phyloP scores from a whole-genome alignment of 2,797 vertebrate genomes.

The Gephyroberyx darwinii region DNA sequence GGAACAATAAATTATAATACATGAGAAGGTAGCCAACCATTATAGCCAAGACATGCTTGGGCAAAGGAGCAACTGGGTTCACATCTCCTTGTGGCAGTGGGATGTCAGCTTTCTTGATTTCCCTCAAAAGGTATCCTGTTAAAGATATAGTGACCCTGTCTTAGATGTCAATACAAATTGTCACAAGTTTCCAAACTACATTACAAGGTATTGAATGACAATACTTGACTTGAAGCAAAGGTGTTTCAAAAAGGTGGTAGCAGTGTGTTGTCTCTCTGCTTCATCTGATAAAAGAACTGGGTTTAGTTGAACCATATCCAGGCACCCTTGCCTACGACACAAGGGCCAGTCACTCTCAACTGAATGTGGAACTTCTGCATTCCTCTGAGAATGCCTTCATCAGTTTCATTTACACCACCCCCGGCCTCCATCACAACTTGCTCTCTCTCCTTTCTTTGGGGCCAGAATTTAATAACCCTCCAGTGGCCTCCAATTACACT shows the following conservation, averaged over 20 bases:
- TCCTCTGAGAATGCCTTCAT: constrained; percentile 6
- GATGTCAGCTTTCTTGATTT: constrained; percentile 93
- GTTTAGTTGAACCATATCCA: constrained; percentile 49
- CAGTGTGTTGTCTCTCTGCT: constrained; percentile 19
- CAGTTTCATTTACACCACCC: neutral
- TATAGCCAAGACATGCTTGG: constrained; percentile 92
- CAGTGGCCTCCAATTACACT: constrained; percentile 14
- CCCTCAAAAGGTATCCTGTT: constrained; percentile 92
- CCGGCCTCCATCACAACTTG: neutral
- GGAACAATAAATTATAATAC: neutral
- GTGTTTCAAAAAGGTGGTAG: neutral
- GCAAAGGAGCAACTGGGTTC: constrained; percentile 90
- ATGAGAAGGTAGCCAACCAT: constrained; percentile 83
- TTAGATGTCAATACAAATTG: neutral
- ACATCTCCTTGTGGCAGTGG: constrained; percentile 89
- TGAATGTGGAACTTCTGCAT: constrained; percentile 6
- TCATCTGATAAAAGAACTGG: constrained; percentile 48
- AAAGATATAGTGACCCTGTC: constrained; percentile 24
- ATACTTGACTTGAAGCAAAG: constrained; percentile 6
- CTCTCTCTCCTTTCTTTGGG: neutral
- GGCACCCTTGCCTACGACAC: constrained; percentile 67
- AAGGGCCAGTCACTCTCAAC: constrained; percentile 9
- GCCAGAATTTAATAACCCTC: neutral
- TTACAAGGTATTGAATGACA: neutral
- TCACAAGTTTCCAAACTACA: neutral